phyloP scores from a whole-genome alignment of 2,888 invertebrate genomes.

The Hydraecia micacea region DNA sequence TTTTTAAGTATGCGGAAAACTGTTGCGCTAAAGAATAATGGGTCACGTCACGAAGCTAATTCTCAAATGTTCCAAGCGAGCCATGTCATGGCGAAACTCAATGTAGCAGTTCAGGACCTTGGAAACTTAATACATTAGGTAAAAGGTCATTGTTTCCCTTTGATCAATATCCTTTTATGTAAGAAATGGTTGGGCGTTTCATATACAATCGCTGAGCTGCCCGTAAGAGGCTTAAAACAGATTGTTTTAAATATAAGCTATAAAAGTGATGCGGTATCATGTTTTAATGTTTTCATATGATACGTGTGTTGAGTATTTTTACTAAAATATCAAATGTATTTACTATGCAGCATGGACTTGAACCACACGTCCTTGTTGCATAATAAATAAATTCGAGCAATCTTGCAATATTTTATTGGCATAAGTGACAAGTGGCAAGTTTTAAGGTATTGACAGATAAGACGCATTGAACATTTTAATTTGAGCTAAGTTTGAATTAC shows the following conservation, averaged over 20 bases:
- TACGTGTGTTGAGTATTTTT: background rate
- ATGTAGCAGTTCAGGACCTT: conserved; percentile 11
- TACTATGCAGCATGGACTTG: too few species aligned
- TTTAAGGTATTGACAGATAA: background rate
- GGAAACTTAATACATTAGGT: conserved; percentile 34
- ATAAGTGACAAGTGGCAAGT: conserved; percentile 6
- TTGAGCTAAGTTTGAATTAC: background rate
- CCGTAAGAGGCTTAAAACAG: conserved; percentile 48
- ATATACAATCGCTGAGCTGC: conserved; percentile 14
- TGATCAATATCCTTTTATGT: conserved; percentile 34
- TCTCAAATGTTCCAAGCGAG: conserved; percentile 21
- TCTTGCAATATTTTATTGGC: conserved; percentile 19
- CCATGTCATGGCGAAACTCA: conserved; percentile 25
- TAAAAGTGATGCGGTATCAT: conserved; percentile 8
- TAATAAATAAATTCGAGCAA: background rate
- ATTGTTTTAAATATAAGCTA: conserved; percentile 39
- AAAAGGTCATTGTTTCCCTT: conserved; percentile 45
- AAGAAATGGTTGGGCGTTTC: conserved; percentile 7
- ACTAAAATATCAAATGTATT: too few species aligned
- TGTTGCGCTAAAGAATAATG: conserved; percentile 38
- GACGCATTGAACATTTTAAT: background rate
- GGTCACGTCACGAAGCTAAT: conserved; percentile 32
- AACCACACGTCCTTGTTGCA: too few species aligned
- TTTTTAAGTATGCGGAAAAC: conserved; percentile 16
- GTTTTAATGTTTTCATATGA: background rate